These are phyloP conservation scores for Stenodema calcarata DNA, from an alignment of 2,888 invertebrate genomes.

Conservation along the genomic window DNA sequence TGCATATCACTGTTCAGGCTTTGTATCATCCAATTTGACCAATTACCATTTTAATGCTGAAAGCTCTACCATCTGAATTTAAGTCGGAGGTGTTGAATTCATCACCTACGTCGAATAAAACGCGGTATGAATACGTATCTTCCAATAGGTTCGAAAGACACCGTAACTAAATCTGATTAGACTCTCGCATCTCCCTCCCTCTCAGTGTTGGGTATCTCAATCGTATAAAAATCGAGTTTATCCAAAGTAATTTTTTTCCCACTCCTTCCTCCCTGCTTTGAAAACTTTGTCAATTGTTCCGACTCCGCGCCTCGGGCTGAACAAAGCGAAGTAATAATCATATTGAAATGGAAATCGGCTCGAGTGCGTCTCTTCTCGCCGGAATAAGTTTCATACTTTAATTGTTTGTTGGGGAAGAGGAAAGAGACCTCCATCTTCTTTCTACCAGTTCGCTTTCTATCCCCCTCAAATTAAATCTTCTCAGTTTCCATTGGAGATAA, in stretches of 20 bases:
- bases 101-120: too few relatives aligned
- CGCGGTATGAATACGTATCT: background rate
- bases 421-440: background rate
- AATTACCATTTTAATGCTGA: too few relatives aligned
- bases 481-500: slow-evolving; percentile 14
- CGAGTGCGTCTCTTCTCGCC: background rate
- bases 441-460: slow-evolving; percentile 6
- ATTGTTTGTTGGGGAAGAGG: slow-evolving; percentile 45
- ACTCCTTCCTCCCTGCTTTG: background rate
- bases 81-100: too few relatives aligned
- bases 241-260: slow-evolving; percentile 31
- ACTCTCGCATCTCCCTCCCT: background rate
- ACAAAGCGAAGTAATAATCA: slow-evolving; percentile 50
- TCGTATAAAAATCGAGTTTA: slow-evolving; percentile 41
- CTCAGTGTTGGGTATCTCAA: slow-evolving; percentile 8
- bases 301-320: slow-evolving; percentile 37
- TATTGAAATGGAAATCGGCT: slow-evolving; percentile 49
- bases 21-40: too few relatives aligned
- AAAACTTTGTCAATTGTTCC: slow-evolving; percentile 45
- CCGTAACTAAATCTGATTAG: background rate
- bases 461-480: slow-evolving; percentile 45
- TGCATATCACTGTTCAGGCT: too few relatives aligned
- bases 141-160: background rate
- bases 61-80: too few relatives aligned
- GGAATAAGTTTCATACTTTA: slow-evolving; percentile 51